A percentile compares a stretch with the other conserved stretches of the same genome.
Evolutionary conservation across 1,140 invertebrate species (phyloP).

Genomic region (Hycleus cichorii): DNA sequence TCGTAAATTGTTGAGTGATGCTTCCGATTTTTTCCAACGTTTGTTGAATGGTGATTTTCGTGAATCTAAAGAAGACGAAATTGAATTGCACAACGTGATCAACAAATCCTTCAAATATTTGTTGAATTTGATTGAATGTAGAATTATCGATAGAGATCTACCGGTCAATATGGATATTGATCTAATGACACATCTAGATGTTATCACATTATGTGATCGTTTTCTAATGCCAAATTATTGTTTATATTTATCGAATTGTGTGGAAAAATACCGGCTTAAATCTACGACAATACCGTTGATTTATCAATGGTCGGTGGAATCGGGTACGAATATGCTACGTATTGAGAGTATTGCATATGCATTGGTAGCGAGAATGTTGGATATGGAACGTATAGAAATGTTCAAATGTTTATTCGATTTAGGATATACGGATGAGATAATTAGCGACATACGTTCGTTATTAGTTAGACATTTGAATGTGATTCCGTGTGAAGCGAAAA

Average conservation of each 20-base stretch:
- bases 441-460: conserved; percentile 34
- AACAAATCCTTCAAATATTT: conserved; percentile 49
- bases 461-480: conserved; percentile 21
- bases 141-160: conserved; percentile 38
- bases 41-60: conserved; percentile 59
- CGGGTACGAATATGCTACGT: conserved; percentile 49
- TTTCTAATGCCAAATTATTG: conserved; percentile 55
- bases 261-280: conserved; percentile 44
- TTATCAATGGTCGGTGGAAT: conserved; percentile 50
- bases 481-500: too few species aligned
- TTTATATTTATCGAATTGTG: conserved; percentile 46
- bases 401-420: conserved; percentile 32
- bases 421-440: conserved; percentile 31
- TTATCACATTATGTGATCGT: conserved; percentile 55
- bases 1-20: conserved; percentile 50
- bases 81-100: conserved; percentile 49
- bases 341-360: conserved; percentile 49
- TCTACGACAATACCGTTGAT: conserved; percentile 44
- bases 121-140: conserved; percentile 46
- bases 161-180: conserved; percentile 41
- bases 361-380: conserved; percentile 43
- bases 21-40: conserved; percentile 56
- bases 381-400: conserved; percentile 36
- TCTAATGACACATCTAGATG: conserved; percentile 54
- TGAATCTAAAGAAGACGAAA: conserved; percentile 52